These are phyloP conservation scores for Pseudomyrmex flavicornis DNA, from an alignment of 1,140 invertebrate genomes.

Conservation along the genomic window DNA sequence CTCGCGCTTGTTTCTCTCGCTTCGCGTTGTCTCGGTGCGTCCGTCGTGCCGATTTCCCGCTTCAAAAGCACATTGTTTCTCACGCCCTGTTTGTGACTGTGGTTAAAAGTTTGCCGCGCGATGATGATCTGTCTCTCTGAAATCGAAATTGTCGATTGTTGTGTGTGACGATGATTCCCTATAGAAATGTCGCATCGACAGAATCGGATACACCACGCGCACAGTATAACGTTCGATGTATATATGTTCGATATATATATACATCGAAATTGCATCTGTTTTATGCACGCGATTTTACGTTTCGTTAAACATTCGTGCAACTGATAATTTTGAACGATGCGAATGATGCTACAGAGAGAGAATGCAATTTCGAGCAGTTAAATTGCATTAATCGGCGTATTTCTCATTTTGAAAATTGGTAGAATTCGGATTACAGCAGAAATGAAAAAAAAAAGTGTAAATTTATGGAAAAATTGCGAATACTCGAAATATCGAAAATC, in stretches of 20 bases:
- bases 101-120: constrained; percentile 9
- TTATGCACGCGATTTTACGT: neutral
- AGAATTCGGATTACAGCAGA: neutral
- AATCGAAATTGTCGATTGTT: neutral
- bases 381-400: neutral
- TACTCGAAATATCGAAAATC: too few relatives aligned
- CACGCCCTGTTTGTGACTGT: constrained; percentile 22
- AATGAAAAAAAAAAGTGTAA: neutral
- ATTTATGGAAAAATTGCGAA: too few relatives aligned
- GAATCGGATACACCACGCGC: neutral
- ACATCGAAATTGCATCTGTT: neutral
- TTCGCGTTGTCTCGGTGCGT: constrained; percentile 3
- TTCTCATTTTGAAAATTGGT: neutral
- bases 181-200: neutral
- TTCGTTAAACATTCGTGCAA: constrained; percentile 44
- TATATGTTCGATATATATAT: too few relatives aligned
- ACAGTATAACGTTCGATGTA: too few relatives aligned
- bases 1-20: constrained; percentile 4
- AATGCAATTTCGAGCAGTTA: neutral
- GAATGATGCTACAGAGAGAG: neutral
- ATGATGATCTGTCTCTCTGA: neutral
- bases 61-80: neutral
- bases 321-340: constrained; percentile 28
- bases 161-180: neutral
- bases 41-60: neutral